These are phyloP conservation scores for Naso thynnoides DNA, from an alignment of 2,797 vertebrate species.

Conservation along the genomic window DNA sequence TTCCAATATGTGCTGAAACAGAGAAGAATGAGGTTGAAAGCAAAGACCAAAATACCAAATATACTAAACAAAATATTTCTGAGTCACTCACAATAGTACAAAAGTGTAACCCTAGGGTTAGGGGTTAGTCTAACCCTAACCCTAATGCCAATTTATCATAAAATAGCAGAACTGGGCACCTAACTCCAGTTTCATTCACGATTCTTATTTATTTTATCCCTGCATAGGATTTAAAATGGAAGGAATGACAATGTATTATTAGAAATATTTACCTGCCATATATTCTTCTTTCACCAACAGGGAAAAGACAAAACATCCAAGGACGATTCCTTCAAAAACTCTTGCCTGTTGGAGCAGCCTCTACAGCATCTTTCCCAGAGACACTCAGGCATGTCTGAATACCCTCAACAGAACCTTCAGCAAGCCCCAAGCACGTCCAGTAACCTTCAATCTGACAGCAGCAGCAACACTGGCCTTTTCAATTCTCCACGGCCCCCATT, in stretches of 20 bases:
- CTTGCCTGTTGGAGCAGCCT: conserved; percentile 43
- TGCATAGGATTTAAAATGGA: not conserved
- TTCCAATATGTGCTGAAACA: not conserved
- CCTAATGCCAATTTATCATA: no score
- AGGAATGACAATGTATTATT: conserved; percentile 8
- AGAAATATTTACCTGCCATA: conserved; percentile 22
- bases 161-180: not conserved
- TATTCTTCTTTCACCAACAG: conserved; percentile 73
- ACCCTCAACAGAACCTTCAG: conserved; percentile 40
- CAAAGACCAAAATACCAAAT: no score
- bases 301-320: conserved; percentile 33
- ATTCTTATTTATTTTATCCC: conserved; percentile 5
- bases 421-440: conserved; percentile 17
- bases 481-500: conserved; percentile 25
- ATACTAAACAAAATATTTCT: not conserved
- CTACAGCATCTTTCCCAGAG: conserved; percentile 60
- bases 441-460: conserved; percentile 16
- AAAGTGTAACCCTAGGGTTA: no score
- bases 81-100: conserved; percentile 22
- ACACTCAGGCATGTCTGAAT: conserved; percentile 56
- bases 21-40: not conserved
- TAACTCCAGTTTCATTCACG: conserved; percentile 11
- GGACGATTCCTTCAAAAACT: conserved; percentile 42
- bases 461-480: conserved; percentile 26
- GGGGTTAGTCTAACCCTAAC: no score